phyloP scores from a whole-genome alignment of 1,140 invertebrate genomes.

The Streblospio benedicti region DNA sequence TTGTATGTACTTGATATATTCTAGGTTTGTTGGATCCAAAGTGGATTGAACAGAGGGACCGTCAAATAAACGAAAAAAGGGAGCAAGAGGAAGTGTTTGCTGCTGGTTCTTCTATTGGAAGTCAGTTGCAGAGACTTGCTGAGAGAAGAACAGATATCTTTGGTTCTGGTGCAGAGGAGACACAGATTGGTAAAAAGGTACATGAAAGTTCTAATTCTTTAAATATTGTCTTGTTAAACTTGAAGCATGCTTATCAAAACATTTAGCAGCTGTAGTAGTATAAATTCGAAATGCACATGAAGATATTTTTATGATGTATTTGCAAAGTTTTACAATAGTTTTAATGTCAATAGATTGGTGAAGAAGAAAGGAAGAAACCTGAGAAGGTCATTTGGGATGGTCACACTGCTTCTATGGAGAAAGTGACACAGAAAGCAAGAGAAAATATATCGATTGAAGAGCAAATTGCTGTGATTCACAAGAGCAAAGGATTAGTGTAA shows the following conservation, averaged over 20 bases:
- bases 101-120: slow-evolving; percentile 77
- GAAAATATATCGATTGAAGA: slow-evolving; percentile 94
- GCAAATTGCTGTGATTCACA: slow-evolving; percentile 94
- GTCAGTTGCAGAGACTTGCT: slow-evolving; percentile 87
- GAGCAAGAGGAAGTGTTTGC: slow-evolving; percentile 78
- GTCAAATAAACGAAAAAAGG: slow-evolving; percentile 60
- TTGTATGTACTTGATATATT: neutral
- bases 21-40: slow-evolving; percentile 82
- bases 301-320: neutral
- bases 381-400: slow-evolving; percentile 96
- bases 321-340: neutral
- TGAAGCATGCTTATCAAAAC: neutral
- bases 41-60: slow-evolving; percentile 91
- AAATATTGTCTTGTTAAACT: slow-evolving; percentile 1
- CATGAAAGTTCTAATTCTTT: neutral
- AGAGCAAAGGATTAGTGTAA: slow-evolving; percentile 73
- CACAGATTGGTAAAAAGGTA: slow-evolving; percentile 92
- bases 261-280: neutral
- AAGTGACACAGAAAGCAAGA: slow-evolving; percentile 73
- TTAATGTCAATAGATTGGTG: slow-evolving; percentile 63
- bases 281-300: neutral
- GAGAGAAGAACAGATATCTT: slow-evolving; percentile 99
- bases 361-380: slow-evolving; percentile 66
- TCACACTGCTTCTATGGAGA: slow-evolving; percentile 67
- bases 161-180: slow-evolving; percentile 90